phyloP scores from a whole-genome alignment of 2,888 invertebrate genomes.

The Plagodis pulveraria region DNA sequence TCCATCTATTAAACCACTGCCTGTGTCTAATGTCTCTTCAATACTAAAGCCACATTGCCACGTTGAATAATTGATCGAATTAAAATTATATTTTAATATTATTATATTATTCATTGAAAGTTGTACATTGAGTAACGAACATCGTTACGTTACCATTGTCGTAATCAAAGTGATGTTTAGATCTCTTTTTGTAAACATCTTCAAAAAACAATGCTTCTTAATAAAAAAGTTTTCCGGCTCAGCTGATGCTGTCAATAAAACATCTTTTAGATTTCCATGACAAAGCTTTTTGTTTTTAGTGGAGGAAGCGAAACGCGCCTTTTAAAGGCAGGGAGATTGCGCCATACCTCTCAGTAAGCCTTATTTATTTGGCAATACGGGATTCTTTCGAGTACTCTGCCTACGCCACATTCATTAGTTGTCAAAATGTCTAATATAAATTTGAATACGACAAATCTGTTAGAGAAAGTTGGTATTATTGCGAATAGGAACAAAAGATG shows the following conservation, averaged over 20 bases:
- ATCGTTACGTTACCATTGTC: background rate
- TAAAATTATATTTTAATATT: background rate
- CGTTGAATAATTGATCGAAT: too few relatives aligned
- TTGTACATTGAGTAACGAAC: background rate
- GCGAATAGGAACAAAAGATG: conserved; percentile 26
- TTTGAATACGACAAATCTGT: conserved; percentile 17
- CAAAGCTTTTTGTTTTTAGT: conserved; percentile 30
- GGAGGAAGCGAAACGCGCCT: conserved; percentile 23
- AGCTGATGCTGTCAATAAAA: conserved; percentile 28
- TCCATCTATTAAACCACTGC: too few relatives aligned
- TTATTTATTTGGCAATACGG: conserved; percentile 19
- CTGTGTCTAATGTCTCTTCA: too few relatives aligned
- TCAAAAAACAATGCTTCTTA: conserved; percentile 26
- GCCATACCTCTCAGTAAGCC: conserved; percentile 14
- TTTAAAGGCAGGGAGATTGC: conserved; percentile 24
- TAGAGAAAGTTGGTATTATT: conserved; percentile 15
- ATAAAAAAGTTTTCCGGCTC: conserved; percentile 30
- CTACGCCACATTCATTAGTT: conserved; percentile 16
- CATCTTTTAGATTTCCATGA: conserved; percentile 30
- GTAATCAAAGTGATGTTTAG: conserved; percentile 30
- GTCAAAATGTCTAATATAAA: conserved; percentile 13
- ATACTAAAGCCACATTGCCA: background rate
- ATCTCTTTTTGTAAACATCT: conserved; percentile 15
- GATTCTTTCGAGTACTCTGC: conserved; percentile 4
- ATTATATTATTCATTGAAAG: background rate